Conservation (phyloP, 2,888 invertebrate genomes). For the Lepeophtheirus nordmannii region DNA sequence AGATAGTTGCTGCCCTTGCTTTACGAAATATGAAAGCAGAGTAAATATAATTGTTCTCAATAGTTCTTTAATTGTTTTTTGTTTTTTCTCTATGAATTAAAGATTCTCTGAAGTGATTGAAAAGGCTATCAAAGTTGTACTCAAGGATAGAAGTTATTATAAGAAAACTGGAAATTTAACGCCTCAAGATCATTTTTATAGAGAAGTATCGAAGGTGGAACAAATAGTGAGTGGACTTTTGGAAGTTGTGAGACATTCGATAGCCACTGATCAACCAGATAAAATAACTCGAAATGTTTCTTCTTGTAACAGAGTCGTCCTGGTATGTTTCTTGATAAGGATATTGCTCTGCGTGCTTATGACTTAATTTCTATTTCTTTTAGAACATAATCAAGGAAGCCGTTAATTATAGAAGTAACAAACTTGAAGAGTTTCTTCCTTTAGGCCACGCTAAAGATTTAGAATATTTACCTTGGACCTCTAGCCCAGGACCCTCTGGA, state of each 20-base stretch:
- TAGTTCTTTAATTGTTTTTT: conserved; percentile 10
- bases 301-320: conserved; percentile 44
- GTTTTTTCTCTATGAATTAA: conserved; percentile 15
- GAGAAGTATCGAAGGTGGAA: conserved; percentile 49
- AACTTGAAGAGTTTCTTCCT: conserved; percentile 28
- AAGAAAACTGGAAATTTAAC: conserved; percentile 3
- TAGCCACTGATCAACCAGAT: conserved; percentile 44
- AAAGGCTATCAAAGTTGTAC: conserved; percentile 4
- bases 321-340: conserved; percentile 34
- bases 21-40: conserved; percentile 48
- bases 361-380: conserved; percentile 23
- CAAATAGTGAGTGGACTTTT: conserved; percentile 48
- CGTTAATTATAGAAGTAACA: conserved; percentile 35
- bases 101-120: conserved; percentile 5
- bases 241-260: conserved; percentile 44
- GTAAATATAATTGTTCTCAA: conserved; percentile 33
- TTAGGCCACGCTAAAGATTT: conserved; percentile 27
- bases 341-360: background rate
- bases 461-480: conserved; percentile 62
- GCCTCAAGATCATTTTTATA: conserved; percentile 56
- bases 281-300: conserved; percentile 43
- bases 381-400: conserved; percentile 51
- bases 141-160: background rate
- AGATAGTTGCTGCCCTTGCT: conserved; percentile 55
- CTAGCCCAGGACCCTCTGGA: conserved; percentile 44